Conservation (phyloP, 2,113 vertebrate species). For the Ahaetulla prasina region DNA sequence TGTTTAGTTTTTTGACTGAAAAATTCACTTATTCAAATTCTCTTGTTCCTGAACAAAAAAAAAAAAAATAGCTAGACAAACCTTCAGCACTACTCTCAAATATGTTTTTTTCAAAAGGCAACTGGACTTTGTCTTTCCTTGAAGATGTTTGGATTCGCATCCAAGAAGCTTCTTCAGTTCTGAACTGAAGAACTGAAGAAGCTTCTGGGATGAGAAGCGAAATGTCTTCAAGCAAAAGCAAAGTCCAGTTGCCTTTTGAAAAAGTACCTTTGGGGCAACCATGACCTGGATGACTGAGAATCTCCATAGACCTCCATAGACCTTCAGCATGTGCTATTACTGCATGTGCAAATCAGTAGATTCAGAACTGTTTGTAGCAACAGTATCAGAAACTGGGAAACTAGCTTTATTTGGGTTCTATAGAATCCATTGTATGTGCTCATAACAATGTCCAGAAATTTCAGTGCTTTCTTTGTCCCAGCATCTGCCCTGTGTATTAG, state of each 20-base stretch:
- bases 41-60: neutral
- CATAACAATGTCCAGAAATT: neutral
- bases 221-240: too few species aligned
- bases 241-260: neutral
- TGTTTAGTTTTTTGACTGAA: neutral
- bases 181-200: neutral
- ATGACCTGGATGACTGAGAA: neutral
- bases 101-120: too few species aligned
- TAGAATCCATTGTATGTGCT: neutral
- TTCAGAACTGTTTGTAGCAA: neutral
- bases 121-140: neutral
- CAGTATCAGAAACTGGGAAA: neutral
- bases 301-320: neutral
- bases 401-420: neutral
- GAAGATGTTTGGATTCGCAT: neutral
- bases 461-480: neutral
- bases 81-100: neutral
- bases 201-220: too few species aligned
- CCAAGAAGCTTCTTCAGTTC: neutral
- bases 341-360: neutral
- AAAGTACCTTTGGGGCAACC: neutral
- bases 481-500: neutral
- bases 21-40: neutral
- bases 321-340: neutral
- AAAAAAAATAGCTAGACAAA: neutral